A percentile compares a stretch with the other conserved stretches of the same genome.
These are phyloP conservation scores for Parnassius glacialis DNA, from an alignment of 2,888 invertebrate genomes.

Conservation along the genomic window DNA sequence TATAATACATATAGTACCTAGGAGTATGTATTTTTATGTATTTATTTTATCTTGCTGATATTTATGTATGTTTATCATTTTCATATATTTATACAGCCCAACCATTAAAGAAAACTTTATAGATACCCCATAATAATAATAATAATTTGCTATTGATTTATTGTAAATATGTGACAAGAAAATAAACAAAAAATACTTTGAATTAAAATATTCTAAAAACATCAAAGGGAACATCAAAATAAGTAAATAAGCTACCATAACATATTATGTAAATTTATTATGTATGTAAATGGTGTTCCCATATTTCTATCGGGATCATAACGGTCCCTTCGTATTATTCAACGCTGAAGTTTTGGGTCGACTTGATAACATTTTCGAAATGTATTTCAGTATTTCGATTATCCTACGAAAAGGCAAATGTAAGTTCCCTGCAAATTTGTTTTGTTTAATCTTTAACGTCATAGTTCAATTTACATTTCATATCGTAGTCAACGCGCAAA, in stretches of 20 bases:
- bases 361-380: conserved; percentile 36
- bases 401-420: conserved; percentile 14
- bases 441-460: not conserved
- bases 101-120: too few relatives aligned
- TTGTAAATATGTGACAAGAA: not conserved
- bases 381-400: conserved; percentile 23
- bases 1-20: too few relatives aligned
- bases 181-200: not conserved
- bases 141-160: not conserved
- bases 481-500: too few relatives aligned
- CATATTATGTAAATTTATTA: conserved; percentile 43
- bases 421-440: conserved; percentile 5
- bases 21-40: too few relatives aligned
- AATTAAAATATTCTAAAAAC: too few relatives aligned
- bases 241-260: conserved; percentile 59
- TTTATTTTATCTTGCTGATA: too few relatives aligned
- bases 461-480: too few relatives aligned
- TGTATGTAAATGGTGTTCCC: conserved; percentile 74
- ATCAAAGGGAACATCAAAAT: conserved; percentile 38
- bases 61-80: too few relatives aligned
- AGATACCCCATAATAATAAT: too few relatives aligned
- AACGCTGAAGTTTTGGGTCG: conserved; percentile 68
- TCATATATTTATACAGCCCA: too few relatives aligned
- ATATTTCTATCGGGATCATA: conserved; percentile 70
- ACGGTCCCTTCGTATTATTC: conserved; percentile 61